Evolutionary conservation across 2,797 vertebrate genomes (phyloP), one percentile per base, ranked within the genome.

Genomic region (Pogoniulus pusillus): DNA sequence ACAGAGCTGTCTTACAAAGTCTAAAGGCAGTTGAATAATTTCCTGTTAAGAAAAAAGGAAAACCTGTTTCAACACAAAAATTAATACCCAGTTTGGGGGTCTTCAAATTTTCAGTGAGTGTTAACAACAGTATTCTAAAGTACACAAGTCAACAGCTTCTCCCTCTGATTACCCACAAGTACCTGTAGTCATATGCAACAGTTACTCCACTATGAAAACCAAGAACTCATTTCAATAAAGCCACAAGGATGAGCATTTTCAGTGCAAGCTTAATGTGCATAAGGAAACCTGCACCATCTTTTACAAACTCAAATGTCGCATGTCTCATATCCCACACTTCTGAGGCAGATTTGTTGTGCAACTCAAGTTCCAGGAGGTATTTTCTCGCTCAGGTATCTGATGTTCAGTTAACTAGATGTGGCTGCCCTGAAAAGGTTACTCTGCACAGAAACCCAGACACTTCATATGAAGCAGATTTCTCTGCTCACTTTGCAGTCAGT

Each of bases 1-100:
- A 76, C 99, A 99, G 69, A 99, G 97, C 94, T 98, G 98, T 93
- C 98, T 98, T 81, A 99, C 98, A 59, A 99, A 99, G 92, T 99
- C 98, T 89, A 99, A 96, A 57, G 99, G 98, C 86, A 99, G 97
- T 84, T 98, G 99, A 69, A 99, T 98, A 78, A 99, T 99, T 96
- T 99, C 99, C 98, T 99, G 93, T 75, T 58, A 34, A 96, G 82
- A 92, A 34, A 47, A 64, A 58, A 32, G 24, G 47, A 37, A 8
- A 32, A 47, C 2, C 1, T 9, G 49, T 80, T 79, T 75, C 45
- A 87, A 27, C 26, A 72, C 9, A 87, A 82, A 81, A 74, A 34
- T 43, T 26, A 63, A 39, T 24, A 72, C 2, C 34, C 34, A 39
- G 8, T 69, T 69, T 60, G 20, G 5, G 18, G 17, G 23, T 59